Base-by-base conservation (phyloP, 1,140 invertebrate genomes). In the Mamestra configurata region DNA sequence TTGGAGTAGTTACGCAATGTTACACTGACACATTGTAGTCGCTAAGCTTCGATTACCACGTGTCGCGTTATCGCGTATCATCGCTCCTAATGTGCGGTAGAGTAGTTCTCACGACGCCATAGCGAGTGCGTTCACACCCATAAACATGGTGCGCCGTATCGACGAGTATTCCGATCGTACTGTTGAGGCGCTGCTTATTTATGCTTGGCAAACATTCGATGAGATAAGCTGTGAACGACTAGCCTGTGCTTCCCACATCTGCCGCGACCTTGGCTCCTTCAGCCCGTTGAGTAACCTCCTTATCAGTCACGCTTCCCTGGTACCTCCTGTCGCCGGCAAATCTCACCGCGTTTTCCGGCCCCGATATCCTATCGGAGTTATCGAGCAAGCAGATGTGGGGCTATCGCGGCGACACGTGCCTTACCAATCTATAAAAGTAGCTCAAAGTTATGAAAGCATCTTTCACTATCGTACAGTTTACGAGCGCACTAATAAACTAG, bases 221-320 rank as follows among this genome's bases (percentile, higher is more conserved):
- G 68, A 90, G 92, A 93, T 94, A 94, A 92, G 88, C 85, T 70
- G 84, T 94, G 86, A 94, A 93, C 90, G 89, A 82, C 83, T 82
- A 80, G 90, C 87, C 86, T 94, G 88, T 94, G 86, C 91, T 94
- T 93, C 92, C 91, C 93, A 93, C 93, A 94, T 93, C 93, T 94
- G 93, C 88, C 87, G 83, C 92, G 91, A 92, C 92, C 92, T 93
- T 93, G 92, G 91, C 87, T 91, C 84, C 89, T 83, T 76, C 83
- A 86, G 91, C 84, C 84, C 86, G 89, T 92, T 90, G 91, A 89
- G 89, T 93, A 92, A 92, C 91, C 86, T 87, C 85, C 88, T 93
- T 94, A 94, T 94, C 92, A 90, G 92, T 92, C 92, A 93, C 84
- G 84, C 88, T 90, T 84, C 85, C 88, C 84, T 88, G 86, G 87